Evolutionary conservation across 2,113 vertebrate genomes (phyloP).

Genomic region (Laticauda colubrina): DNA sequence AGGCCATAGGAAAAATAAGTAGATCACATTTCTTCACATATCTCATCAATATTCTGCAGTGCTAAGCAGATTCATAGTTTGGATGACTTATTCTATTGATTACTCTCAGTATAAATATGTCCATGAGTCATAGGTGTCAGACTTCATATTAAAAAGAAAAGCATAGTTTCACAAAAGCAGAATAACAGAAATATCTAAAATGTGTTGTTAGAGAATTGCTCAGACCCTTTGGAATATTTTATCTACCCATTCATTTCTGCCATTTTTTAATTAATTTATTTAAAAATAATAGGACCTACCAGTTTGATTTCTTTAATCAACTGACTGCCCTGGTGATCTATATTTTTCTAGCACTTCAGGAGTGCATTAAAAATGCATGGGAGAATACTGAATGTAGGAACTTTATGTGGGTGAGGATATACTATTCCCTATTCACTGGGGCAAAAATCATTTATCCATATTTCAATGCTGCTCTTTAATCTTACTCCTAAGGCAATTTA

Average conservation of each 20-base stretch:
- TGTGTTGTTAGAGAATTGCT: background rate
- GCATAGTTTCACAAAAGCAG: background rate
- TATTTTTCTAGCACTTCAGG: background rate
- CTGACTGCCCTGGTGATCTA: background rate
- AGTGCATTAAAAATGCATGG: background rate
- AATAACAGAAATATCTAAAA: background rate
- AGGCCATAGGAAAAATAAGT: background rate
- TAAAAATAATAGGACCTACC: background rate
- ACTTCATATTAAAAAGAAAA: background rate
- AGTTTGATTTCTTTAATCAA: background rate
- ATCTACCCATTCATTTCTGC: background rate
- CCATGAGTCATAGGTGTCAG: background rate
- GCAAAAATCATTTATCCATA: background rate
- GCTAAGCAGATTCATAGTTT: background rate
- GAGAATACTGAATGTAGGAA: background rate
- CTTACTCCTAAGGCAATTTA: background rate
- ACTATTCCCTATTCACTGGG: background rate
- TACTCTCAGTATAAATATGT: background rate
- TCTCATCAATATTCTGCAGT: background rate
- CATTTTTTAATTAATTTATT: background rate
- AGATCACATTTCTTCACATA: background rate
- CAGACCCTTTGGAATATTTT: background rate
- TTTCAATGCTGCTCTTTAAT: background rate
- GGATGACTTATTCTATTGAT: background rate
- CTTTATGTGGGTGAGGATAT: background rate